Base-by-base conservation (phyloP, 2,888 invertebrate genomes). In the Troglohyphantes excavatus region DNA sequence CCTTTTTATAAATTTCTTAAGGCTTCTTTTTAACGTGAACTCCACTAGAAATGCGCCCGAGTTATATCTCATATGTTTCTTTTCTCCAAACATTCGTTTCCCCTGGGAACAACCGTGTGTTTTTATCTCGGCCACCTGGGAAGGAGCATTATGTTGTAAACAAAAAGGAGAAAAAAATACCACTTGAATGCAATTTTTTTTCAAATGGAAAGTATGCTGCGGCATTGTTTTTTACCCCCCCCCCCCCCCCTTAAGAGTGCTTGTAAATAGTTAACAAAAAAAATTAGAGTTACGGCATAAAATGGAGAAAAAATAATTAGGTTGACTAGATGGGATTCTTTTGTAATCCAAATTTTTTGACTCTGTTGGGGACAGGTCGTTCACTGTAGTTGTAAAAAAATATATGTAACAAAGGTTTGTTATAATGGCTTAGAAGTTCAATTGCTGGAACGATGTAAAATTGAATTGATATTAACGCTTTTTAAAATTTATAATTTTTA, bases 1-100 rank as follows among this genome's bases (percentile, higher is more conserved):
- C n/a, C 29, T 73, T 65, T 73, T 63, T 63, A 73, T 83, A 63
- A 65, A 73, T 83, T 65, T 73, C 43, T 82, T 59, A 46, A 19
- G 11, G 17, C 53, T 46, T 81, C 68, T 27, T 21, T 76, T 59
- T 21, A 53, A 29, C 53, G 61, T 61, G 29, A 17, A 75, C n/a
- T 33, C 59, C 21, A 19, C 75, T 61, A 59, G 13, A 53, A 53
- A 53, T 53, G n/a, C 53, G 53, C n/a, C 53, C 59, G 59, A 65
- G 61, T 13, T 63, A 26, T 63, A 26, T 72, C 11, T 72, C 72
- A 7, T 13, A n/a, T 53, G 39, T 78, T 68, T 59, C 61, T 59
- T 33, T 67, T 19, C 68, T 61, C 9, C 27, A 6, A 21, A 81
- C 26, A 65, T 53, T 17, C 59, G n/a, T 43, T 43, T n/a, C 43